These are phyloP conservation scores for Hippopotamyrus pictus DNA, from an alignment of 2,797 vertebrate genomes.

Conservation along the genomic window DNA sequence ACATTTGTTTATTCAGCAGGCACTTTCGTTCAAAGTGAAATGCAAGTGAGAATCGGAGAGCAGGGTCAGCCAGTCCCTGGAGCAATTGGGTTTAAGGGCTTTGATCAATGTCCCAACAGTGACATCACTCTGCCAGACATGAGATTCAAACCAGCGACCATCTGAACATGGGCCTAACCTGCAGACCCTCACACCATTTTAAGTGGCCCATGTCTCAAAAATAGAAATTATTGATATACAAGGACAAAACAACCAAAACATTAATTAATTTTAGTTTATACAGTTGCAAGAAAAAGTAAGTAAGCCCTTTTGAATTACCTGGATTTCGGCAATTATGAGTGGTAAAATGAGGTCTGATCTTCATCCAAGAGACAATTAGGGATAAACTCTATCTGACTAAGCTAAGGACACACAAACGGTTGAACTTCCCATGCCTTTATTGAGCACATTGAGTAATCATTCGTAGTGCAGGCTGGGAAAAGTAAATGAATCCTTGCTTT, in stretches of 20 bases:
- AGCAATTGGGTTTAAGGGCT: neutral
- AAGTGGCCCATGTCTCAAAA: neutral
- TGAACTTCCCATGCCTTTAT: neutral
- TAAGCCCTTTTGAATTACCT: neutral
- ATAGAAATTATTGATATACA: neutral
- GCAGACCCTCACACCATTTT: neutral
- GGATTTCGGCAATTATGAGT: neutral
- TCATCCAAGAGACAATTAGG: neutral
- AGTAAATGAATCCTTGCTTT: neutral
- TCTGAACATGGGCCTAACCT: neutral
- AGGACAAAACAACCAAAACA: neutral
- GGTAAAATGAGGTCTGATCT: neutral
- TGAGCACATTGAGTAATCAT: neutral
- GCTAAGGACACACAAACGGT: neutral
- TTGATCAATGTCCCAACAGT: neutral
- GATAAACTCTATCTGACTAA: neutral
- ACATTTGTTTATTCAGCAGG: neutral
- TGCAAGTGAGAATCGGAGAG: neutral
- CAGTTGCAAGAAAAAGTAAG: neutral
- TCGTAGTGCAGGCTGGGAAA: neutral
- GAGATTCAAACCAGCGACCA: neutral
- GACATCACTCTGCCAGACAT: neutral
- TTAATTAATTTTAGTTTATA: neutral
- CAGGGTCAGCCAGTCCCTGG: neutral
- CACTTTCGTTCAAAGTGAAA: neutral